Base-by-base conservation (phyloP, 1,140 invertebrate genomes). In the Charaxes varanes region DNA sequence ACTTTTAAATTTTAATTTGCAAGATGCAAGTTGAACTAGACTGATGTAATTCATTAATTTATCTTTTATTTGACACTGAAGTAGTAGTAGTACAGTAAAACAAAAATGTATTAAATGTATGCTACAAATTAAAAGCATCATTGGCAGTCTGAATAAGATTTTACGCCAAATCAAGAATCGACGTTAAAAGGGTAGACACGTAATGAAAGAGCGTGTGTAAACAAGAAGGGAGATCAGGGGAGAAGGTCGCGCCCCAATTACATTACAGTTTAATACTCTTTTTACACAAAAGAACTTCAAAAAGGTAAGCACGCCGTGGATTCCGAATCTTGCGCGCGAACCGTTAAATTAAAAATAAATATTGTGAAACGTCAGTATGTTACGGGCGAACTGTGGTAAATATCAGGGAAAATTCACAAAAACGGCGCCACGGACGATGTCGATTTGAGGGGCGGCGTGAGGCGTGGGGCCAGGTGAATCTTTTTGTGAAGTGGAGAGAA, bases 291-390 rank as follows among this genome's bases (percentile, higher is more conserved):
- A 72, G 58, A 46, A 67, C 56, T 61, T 60, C 56, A 50, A 62
- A 73, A 78, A 68, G 65, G 66, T 70, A 66, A 61, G 50, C 61
- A 53, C 48, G 41, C 49, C 40, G 54, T 61, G 27, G 59, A 78
- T 65, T 72, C 63, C 62, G 64, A 78, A 77, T 70, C 63, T 69
- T 67, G 61, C 60, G 67, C 63, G 66, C 54, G 66, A 65, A 62
- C 72, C 72, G 71, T 67, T 73, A 83, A 83, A 83, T 83, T 83
- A 80, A 83, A 83, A 83, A 80, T 83, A 83, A 83, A 83, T 83
- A 83, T 83, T 83, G 70, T 74, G 74, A 84, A 84, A 84, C 79
- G 83, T 84, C 83, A 84, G 78, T 77, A 84, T 83, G 79, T 83
- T 85, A 84, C 71, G 67, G 55, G 43, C 45, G 58, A 61, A 59